Evolutionary conservation across 2,797 vertebrate species (phyloP).

Genomic region (Menidia menidia): DNA sequence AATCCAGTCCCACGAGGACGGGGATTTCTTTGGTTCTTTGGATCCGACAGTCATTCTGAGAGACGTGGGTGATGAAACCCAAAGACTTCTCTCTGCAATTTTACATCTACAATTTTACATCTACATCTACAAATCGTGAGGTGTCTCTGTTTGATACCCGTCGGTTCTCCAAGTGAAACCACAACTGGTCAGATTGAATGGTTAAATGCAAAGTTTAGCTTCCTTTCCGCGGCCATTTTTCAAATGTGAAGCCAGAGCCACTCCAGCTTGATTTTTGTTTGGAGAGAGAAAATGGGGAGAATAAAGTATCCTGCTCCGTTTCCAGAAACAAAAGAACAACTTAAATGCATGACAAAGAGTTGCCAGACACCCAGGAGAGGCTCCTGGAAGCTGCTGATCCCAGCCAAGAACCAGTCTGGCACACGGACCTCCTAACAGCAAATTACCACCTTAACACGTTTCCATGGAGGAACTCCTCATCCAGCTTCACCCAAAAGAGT

Average conservation of each 20-base stretch:
- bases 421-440: neutral
- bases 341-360: neutral
- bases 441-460: conserved; percentile 2
- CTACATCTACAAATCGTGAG: neutral
- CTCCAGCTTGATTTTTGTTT: neutral
- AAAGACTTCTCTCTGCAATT: too few relatives aligned
- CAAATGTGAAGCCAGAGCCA: neutral
- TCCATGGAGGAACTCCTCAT: neutral
- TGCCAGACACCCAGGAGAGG: conserved; percentile 1
- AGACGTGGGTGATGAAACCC: neutral
- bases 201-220: neutral
- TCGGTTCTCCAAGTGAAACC: neutral
- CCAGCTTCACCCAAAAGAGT: neutral
- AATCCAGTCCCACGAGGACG: neutral
- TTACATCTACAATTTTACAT: too few relatives aligned
- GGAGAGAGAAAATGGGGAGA: neutral
- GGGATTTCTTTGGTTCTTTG: neutral
- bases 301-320: neutral
- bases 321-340: neutral
- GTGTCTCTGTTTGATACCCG: neutral
- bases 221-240: neutral
- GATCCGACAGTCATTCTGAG: neutral
- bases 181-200: neutral
- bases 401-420: neutral
- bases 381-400: neutral